Conservation (phyloP, 2,797 vertebrate genomes). For the Tokudaia muenninki region DNA sequence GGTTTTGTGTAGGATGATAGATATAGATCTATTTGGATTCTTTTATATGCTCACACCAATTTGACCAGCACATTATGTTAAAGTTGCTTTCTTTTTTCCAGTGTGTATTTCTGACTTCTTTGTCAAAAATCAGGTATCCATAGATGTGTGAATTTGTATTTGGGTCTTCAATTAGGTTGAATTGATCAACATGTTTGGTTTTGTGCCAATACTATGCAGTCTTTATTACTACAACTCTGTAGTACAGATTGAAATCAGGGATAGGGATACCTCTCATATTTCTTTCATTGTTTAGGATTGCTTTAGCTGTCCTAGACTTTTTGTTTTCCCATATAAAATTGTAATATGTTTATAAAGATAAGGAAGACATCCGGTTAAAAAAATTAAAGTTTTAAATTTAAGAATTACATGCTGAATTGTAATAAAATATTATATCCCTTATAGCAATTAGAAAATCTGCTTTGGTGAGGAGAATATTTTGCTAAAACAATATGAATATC, state of each 20-base stretch:
- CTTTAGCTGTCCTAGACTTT: background rate
- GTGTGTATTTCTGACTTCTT: background rate
- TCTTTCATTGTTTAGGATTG: background rate
- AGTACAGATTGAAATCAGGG: background rate
- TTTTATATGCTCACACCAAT: background rate
- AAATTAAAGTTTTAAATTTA: background rate
- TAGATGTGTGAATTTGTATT: background rate
- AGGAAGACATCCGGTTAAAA: background rate
- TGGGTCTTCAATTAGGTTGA: background rate
- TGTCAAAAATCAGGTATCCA: background rate
- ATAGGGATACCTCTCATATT: background rate
- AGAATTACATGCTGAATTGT: slow-evolving; percentile 28
- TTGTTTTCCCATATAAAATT: background rate
- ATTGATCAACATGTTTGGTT: background rate
- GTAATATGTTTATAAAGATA: background rate
- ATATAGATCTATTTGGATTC: no score
- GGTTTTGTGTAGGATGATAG: background rate
- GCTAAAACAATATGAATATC: slow-evolving; percentile 1
- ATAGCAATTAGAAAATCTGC: slow-evolving; percentile 34
- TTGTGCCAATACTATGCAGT: background rate
- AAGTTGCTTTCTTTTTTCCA: background rate
- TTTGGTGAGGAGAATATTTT: slow-evolving; percentile 32
- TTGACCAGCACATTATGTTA: background rate
- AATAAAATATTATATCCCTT: slow-evolving; percentile 15
- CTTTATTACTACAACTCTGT: background rate